Evolutionary conservation across 2,888 invertebrate genomes (phyloP).

Genomic region (Cephus runcator): DNA sequence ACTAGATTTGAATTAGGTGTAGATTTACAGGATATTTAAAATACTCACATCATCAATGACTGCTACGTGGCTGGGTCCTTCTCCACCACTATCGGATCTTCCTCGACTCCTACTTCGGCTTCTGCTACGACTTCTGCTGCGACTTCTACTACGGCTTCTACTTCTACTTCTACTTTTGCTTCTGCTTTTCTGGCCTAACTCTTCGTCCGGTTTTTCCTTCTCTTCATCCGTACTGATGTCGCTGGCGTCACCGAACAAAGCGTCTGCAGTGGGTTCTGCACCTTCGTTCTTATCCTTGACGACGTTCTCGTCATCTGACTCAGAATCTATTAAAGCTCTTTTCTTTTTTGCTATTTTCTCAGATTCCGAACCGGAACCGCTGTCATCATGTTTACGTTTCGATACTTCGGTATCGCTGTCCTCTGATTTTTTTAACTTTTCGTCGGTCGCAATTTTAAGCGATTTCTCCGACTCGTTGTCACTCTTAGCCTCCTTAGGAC

Average conservation of each 20-base stretch:
- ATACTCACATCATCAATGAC: conserved; percentile 49
- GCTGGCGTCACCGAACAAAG: conserved; percentile 92
- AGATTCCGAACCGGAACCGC: conserved; percentile 53
- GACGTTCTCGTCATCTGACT: conserved; percentile 72
- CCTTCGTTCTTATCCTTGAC: conserved; percentile 56
- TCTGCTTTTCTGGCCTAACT: conserved; percentile 55
- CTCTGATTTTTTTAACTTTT: conserved; percentile 55
- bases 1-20: too few relatives aligned
- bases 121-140: conserved; percentile 46
- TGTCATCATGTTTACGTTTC: conserved; percentile 56
- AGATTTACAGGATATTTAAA: background rate
- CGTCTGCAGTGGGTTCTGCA: conserved; percentile 78
- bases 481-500: conserved; percentile 49
- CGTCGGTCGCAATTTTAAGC: conserved; percentile 29
- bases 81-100: conserved; percentile 58
- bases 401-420: conserved; percentile 46
- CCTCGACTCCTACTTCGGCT: conserved; percentile 52
- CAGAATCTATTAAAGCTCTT: conserved; percentile 73
- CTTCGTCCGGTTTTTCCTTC: conserved; percentile 55
- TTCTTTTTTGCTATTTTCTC: conserved; percentile 65
- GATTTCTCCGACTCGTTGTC: conserved; percentile 47
- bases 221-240: conserved; percentile 92
- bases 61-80: conserved; percentile 47
- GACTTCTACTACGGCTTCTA: conserved; percentile 49
- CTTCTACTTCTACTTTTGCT: conserved; percentile 64